Base-by-base conservation (phyloP, 2,888 invertebrate genomes). In the Sthenelais limicola region DNA sequence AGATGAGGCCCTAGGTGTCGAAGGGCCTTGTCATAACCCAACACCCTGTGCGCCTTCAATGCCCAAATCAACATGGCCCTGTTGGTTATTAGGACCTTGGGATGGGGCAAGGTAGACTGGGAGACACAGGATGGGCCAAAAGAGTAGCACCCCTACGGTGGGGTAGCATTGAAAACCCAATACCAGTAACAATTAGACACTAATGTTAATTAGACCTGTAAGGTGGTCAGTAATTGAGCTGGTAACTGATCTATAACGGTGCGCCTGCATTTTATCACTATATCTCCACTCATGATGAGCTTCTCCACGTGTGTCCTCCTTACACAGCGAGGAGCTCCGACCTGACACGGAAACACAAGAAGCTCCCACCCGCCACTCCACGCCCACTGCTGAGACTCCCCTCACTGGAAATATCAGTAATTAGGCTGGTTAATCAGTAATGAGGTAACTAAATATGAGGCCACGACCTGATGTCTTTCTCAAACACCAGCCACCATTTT, bases 121-220 rank as follows among this genome's bases (percentile, higher is more conserved):
- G n/a, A n/a, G n/a, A n/a, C n/a, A n/a, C n/a, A n/a, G n/a, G n/a
- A n/a, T n/a, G n/a, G n/a, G n/a, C n/a, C n/a, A n/a, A n/a, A n/a
- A n/a, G n/a, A n/a, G n/a, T n/a, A n/a, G n/a, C n/a, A n/a, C n/a
- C n/a, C n/a, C n/a, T n/a, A n/a, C n/a, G n/a, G n/a, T n/a, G n/a
- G n/a, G n/a, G n/a, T n/a, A n/a, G n/a, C n/a, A n/a, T n/a, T n/a
- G n/a, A n/a, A n/a, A n/a, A n/a, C n/a, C n/a, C n/a, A n/a, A n/a
- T n/a, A n/a, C n/a, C n/a, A 5, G 62, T 62, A 62, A 62, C 62
- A 62, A 62, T 62, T 62, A 62, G 62, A 62, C 62, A 62, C 21
- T 26, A 3, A 43, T 24, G 62, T 62, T 62, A 62, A 62, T 62
- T 38, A 62, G 62, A 62, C 62, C 38, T 62, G 62, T 62, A 35